These are phyloP conservation scores for Actenoides lindsayi DNA, from an alignment of 2,113 vertebrate species.

Conservation along the genomic window DNA sequence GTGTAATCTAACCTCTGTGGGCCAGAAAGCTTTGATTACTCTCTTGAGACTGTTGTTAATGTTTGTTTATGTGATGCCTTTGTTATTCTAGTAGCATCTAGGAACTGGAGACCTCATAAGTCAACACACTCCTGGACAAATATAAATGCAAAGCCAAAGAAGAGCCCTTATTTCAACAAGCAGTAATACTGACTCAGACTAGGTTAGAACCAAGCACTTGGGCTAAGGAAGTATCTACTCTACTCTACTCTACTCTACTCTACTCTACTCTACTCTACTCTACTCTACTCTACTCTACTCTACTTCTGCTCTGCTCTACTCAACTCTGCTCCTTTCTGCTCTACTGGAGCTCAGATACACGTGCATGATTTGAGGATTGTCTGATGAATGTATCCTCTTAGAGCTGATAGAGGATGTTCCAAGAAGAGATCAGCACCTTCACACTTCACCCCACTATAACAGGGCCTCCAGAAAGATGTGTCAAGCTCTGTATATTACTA, in stretches of 20 bases:
- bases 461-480: background rate
- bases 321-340: background rate
- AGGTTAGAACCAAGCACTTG: background rate
- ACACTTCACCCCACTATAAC: background rate
- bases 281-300: too few species aligned
- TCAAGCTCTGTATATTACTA: background rate
- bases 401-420: background rate
- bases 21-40: background rate
- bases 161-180: background rate
- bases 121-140: background rate
- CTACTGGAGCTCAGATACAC: background rate
- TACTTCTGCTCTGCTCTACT: background rate
- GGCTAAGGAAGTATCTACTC: background rate
- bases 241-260: background rate
- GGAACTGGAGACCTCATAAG: background rate
- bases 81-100: background rate
- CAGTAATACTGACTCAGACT: background rate
- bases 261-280: too few species aligned
- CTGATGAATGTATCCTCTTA: background rate
- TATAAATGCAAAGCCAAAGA: background rate
- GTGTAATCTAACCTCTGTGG: background rate
- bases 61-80: background rate
- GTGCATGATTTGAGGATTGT: background rate
- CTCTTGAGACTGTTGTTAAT: background rate
- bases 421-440: background rate